A percentile compares a stretch with the other conserved stretches of the same genome.
These are phyloP conservation scores for Falco rusticolus DNA, from an alignment of 2,797 vertebrate species.

Conservation along the genomic window DNA sequence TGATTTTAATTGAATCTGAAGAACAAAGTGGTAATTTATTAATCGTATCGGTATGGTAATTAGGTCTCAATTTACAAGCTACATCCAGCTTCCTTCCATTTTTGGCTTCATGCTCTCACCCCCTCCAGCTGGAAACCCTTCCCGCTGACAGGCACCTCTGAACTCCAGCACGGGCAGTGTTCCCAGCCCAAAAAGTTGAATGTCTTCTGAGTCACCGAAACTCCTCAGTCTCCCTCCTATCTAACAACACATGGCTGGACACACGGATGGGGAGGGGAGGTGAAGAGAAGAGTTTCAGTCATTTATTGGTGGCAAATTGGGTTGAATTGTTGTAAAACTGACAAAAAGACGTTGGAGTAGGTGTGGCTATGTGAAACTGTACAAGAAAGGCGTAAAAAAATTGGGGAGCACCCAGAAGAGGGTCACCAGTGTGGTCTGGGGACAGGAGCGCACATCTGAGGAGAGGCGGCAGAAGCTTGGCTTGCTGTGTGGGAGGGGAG, in stretches of 20 bases:
- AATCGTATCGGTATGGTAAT: neutral
- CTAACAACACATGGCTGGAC: neutral
- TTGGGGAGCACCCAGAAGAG: neutral
- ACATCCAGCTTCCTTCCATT: neutral
- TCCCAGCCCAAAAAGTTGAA: neutral
- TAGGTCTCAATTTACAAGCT: neutral
- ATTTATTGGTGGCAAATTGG: neutral
- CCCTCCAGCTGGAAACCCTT: slow-evolving; percentile 26
- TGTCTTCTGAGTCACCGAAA: slow-evolving; percentile 8
- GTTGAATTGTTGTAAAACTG: neutral
- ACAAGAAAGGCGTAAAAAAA: neutral
- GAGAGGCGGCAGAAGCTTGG: neutral
- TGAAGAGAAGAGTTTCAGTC: neutral
- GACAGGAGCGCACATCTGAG: neutral
- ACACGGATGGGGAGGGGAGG: neutral
- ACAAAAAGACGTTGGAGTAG: neutral
- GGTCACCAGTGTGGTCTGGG: neutral
- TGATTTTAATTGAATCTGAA: slow-evolving; percentile 34
- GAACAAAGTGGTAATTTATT: neutral
- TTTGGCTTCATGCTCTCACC: neutral
- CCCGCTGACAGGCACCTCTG: neutral
- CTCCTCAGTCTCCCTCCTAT: neutral
- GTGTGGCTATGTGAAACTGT: neutral
- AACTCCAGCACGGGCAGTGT: neutral
- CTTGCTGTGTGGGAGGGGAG: neutral